Percentiles rank a stretch among this genome's conserved stretches.
These are phyloP conservation scores for Psilanteris sp. DNA, from an alignment of 1,140 invertebrate species.

Conservation along the genomic window DNA sequence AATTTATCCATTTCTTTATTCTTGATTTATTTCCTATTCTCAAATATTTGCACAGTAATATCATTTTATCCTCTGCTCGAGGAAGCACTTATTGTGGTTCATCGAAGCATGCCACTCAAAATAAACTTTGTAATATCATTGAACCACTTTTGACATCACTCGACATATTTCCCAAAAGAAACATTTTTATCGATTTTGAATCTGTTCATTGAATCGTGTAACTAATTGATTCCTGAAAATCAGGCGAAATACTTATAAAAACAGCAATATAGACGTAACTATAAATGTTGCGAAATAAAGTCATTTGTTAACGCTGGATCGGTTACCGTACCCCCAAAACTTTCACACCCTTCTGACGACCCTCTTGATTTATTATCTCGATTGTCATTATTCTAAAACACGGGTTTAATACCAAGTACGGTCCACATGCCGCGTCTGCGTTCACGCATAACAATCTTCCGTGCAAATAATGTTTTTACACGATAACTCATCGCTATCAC, in stretches of 20 bases:
- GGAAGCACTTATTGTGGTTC: conserved; percentile 50
- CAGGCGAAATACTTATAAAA: conserved; percentile 62
- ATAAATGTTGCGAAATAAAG: conserved; percentile 66
- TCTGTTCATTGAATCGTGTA: background rate
- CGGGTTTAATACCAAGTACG: conserved; percentile 64
- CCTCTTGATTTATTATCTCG: conserved; percentile 73
- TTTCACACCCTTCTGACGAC: conserved; percentile 56
- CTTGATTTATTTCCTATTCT: conserved; percentile 32
- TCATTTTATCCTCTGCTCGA: conserved; percentile 40
- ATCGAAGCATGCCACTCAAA: conserved; percentile 39
- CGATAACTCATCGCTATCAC: conserved; percentile 64
- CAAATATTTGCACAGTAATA: conserved; percentile 36
- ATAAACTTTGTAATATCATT: conserved; percentile 35
- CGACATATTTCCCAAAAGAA: conserved; percentile 3
- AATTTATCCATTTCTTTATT: conserved; percentile 3
- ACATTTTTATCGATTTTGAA: conserved; percentile 14
- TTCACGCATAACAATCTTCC: conserved; percentile 58
- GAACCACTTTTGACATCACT: background rate
- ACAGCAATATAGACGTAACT: conserved; percentile 47
- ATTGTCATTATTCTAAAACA: conserved; percentile 74
- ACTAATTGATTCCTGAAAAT: conserved; percentile 30
- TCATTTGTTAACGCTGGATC: conserved; percentile 72
- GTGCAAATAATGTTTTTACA: conserved; percentile 63
- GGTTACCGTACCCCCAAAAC: conserved; percentile 27
- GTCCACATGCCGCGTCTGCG: conserved; percentile 59